These are phyloP conservation scores for Emmelina monodactyla DNA, from an alignment of 2,888 invertebrate species.

Conservation along the genomic window DNA sequence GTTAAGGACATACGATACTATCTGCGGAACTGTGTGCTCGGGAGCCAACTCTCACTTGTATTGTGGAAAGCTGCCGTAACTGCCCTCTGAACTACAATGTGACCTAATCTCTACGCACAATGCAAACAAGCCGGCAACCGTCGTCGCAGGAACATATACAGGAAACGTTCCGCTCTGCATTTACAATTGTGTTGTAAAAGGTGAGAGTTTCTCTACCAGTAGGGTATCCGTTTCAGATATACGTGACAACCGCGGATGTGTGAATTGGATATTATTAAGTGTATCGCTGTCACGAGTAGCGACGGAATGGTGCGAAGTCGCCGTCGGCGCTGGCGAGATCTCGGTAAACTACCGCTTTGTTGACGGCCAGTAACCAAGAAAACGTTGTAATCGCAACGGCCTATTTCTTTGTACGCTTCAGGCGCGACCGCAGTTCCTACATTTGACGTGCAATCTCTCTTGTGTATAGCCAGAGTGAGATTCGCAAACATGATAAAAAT, in stretches of 20 bases:
- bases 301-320: slow-evolving; percentile 24
- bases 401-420: slow-evolving; percentile 36
- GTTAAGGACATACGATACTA: slow-evolving; percentile 30
- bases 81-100: slow-evolving; percentile 45
- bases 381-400: slow-evolving; percentile 36
- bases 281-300: slow-evolving; percentile 18
- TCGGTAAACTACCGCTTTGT: slow-evolving; percentile 37
- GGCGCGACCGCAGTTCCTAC: slow-evolving; percentile 39
- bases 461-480: no score
- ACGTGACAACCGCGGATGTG: slow-evolving; percentile 48
- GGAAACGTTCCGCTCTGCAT: slow-evolving; percentile 62
- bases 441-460: no score
- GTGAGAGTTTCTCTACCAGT: slow-evolving; percentile 47
- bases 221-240: slow-evolving; percentile 41
- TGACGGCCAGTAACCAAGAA: slow-evolving; percentile 42
- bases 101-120: slow-evolving; percentile 27
- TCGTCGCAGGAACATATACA: slow-evolving; percentile 31
- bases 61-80: slow-evolving; percentile 41
- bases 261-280: slow-evolving; percentile 32
- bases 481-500: no score
- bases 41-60: slow-evolving; percentile 48
- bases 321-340: slow-evolving; percentile 25
- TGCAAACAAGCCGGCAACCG: slow-evolving; percentile 30
- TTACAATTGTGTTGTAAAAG: slow-evolving; percentile 42
- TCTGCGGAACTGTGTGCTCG: slow-evolving; percentile 40